Percentiles rank a stretch among this genome's conserved stretches.
These are phyloP conservation scores for Listrodromus nycthemerus DNA, from an alignment of 2,888 invertebrate species.

Conservation along the genomic window DNA sequence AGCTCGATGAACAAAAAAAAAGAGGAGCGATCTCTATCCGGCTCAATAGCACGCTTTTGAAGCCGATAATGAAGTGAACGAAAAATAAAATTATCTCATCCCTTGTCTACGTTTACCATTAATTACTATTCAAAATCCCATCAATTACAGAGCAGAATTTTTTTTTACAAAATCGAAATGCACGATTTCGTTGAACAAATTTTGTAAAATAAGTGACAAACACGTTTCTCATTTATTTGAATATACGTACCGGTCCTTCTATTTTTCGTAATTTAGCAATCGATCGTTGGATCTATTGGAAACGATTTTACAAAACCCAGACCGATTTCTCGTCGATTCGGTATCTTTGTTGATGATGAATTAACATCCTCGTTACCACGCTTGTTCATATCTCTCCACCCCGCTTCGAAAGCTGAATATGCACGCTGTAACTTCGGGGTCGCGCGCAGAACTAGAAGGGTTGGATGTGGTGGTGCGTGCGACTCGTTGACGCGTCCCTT, in stretches of 20 bases:
- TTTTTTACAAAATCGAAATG: too few relatives aligned
- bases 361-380: slow-evolving; percentile 64
- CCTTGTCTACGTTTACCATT: too few relatives aligned
- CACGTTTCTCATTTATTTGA: too few relatives aligned
- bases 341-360: slow-evolving; percentile 61
- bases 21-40: slow-evolving; percentile 49
- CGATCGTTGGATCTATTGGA: slow-evolving; percentile 14
- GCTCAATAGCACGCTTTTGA: slow-evolving; percentile 55
- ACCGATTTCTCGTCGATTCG: slow-evolving; percentile 18
- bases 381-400: slow-evolving; percentile 36
- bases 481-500: slow-evolving; percentile 58
- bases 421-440: slow-evolving; percentile 48
- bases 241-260: too few relatives aligned
- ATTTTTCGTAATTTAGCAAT: too few relatives aligned
- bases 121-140: too few relatives aligned
- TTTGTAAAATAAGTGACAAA: too few relatives aligned
- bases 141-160: too few relatives aligned
- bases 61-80: slow-evolving; percentile 36
- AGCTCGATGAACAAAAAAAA: slow-evolving; percentile 20
- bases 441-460: slow-evolving; percentile 40
- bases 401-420: slow-evolving; percentile 34
- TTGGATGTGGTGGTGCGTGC: slow-evolving; percentile 34
- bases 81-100: slow-evolving; percentile 35
- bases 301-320: slow-evolving; percentile 26
- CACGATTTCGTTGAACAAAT: too few relatives aligned